Conservation (phyloP, 2,113 vertebrate genomes). For the Catharus fuscescens region DNA sequence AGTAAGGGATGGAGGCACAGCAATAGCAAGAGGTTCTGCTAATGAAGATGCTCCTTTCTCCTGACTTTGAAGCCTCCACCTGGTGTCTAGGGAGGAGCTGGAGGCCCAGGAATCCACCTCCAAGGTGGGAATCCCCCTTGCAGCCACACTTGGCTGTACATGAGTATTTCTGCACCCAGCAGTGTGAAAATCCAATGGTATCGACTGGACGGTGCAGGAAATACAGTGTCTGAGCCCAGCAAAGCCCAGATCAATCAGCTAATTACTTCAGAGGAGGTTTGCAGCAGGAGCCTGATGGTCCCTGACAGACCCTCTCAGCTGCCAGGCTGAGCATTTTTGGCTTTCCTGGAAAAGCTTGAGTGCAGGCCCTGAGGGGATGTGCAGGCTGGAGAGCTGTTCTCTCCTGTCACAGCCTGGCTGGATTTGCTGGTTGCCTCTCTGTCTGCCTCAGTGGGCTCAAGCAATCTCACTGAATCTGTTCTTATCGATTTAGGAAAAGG, state of each 20-base stretch:
- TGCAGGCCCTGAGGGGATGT: neutral
- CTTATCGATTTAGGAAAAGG: constrained; percentile 77
- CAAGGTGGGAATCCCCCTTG: neutral
- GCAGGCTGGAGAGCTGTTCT: neutral
- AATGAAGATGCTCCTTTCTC: neutral
- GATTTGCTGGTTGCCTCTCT: constrained; percentile 6
- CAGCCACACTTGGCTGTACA: fast-evolving
- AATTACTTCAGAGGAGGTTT: neutral
- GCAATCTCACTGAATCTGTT: constrained; percentile 70
- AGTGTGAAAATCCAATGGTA: neutral
- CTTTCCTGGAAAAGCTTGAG: neutral
- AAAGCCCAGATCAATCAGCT: neutral
- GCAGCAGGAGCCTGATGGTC: neutral
- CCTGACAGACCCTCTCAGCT: neutral
- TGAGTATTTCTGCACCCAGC: neutral
- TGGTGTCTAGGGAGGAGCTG: neutral
- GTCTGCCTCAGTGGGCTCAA: constrained; percentile 17
- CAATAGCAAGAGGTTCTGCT: neutral
- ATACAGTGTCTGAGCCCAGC: neutral
- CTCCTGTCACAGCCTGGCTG: neutral
- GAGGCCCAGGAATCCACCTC: neutral
- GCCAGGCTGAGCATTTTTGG: neutral
- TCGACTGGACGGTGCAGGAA: neutral
- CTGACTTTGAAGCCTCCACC: neutral
- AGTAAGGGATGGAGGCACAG: too few relatives aligned